Evolutionary conservation across 2,113 vertebrate species (phyloP).

Genomic region (Hypocryptadius cinnamomeus): DNA sequence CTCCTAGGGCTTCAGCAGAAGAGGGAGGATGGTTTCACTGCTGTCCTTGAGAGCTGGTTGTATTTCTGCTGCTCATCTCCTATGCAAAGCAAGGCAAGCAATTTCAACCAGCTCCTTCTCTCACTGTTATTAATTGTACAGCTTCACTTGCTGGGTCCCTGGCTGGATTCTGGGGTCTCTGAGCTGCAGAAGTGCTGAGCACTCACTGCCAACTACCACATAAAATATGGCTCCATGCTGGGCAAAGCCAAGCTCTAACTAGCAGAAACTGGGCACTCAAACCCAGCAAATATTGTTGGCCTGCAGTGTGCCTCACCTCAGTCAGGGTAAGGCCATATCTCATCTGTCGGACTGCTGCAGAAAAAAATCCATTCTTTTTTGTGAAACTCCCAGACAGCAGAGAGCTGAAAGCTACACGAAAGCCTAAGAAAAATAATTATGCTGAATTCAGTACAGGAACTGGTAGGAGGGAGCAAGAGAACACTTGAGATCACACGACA

Average conservation of each 20-base stretch:
- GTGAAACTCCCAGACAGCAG: neutral
- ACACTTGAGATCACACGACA: neutral
- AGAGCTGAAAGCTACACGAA: neutral
- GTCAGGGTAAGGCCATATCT: neutral
- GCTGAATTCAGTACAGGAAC: neutral
- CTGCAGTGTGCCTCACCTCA: neutral
- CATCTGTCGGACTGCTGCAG: neutral
- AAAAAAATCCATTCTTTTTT: neutral
- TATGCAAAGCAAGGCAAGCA: constrained; percentile 8
- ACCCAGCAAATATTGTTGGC: neutral
- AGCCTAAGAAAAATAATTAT: neutral
- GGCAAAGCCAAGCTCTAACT: neutral
- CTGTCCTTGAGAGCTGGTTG: neutral
- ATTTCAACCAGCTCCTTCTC: neutral
- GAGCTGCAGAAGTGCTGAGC: constrained; percentile 22
- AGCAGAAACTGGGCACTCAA: neutral
- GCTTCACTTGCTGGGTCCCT: neutral
- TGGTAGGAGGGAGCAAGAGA: neutral
- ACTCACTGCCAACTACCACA: neutral
- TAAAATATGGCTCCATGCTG: neutral
- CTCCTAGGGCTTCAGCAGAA: neutral
- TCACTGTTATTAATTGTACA: neutral
- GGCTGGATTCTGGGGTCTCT: neutral
- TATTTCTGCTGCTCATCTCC: constrained; percentile 22
- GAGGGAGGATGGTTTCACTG: neutral